Percentiles rank a stretch among this genome's conserved stretches.
Evolutionary conservation across 2,113 vertebrate genomes (phyloP).

Genomic region (Microtus montanus): DNA sequence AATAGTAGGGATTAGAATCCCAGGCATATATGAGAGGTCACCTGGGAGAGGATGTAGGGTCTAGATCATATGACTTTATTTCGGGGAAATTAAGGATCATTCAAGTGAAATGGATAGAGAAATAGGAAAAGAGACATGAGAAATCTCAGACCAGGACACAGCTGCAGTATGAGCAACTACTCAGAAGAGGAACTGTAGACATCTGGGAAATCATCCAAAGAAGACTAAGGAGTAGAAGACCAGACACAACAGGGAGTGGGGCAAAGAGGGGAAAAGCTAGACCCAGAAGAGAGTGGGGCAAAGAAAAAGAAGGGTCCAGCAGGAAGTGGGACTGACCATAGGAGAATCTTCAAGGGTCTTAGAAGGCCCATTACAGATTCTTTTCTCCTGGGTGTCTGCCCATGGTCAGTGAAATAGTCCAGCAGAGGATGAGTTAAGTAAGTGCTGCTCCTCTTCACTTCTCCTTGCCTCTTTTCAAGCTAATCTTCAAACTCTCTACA

Average conservation of each 20-base stretch:
- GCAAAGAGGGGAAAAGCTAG: no score
- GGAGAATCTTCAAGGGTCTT: background rate
- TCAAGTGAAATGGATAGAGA: background rate
- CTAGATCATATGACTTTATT: background rate
- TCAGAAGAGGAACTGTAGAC: background rate
- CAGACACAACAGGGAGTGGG: background rate
- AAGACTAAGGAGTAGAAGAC: no score
- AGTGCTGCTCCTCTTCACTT: no score
- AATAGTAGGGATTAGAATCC: fast-evolving
- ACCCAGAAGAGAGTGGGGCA: background rate
- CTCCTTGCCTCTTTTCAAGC: background rate
- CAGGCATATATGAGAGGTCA: fast-evolving
- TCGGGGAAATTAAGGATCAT: background rate
- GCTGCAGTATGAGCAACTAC: background rate
- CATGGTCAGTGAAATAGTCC: no score
- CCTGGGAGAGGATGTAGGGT: no score
- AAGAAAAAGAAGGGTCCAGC: no score
- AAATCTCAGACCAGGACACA: background rate
- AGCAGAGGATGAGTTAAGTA: no score
- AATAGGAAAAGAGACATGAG: no score
- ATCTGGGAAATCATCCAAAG: background rate
- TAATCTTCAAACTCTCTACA: background rate
- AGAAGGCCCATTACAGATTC: background rate
- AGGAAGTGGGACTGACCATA: background rate
- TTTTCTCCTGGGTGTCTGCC: background rate